These are phyloP conservation scores for Tricholaema leucomelas DNA, from an alignment of 2,113 vertebrate genomes.

Conservation along the genomic window DNA sequence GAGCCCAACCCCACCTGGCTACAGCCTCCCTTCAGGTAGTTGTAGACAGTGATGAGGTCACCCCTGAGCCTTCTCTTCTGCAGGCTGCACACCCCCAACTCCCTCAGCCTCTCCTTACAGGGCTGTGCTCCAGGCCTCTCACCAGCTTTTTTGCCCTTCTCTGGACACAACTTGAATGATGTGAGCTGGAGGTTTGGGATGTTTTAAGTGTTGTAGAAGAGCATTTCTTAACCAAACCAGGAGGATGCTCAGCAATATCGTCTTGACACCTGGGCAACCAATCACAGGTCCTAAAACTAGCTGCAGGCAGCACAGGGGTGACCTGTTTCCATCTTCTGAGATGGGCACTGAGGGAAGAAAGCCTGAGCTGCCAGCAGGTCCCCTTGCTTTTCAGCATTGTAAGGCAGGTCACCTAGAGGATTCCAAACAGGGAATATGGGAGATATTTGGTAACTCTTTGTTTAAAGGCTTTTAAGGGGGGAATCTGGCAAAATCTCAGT, in stretches of 20 bases:
- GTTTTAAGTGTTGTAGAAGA: neutral
- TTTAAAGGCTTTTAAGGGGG: neutral
- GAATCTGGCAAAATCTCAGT: neutral
- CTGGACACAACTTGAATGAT: no score
- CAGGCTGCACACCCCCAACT: no score
- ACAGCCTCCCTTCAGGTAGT: no score
- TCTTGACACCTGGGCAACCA: neutral
- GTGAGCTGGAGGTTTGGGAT: neutral
- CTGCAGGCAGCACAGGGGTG: neutral
- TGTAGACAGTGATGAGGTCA: no score
- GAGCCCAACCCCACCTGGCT: no score
- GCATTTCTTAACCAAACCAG: neutral
- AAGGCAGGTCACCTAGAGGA: neutral
- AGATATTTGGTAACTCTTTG: neutral
- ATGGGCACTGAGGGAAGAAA: neutral
- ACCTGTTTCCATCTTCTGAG: accelerated
- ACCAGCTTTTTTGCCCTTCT: no score
- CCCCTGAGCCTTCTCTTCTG: no score
- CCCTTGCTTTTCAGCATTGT: neutral
- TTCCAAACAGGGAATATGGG: neutral
- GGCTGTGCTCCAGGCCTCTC: no score
- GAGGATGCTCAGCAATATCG: neutral
- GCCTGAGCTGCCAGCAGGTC: neutral
- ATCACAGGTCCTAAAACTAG: neutral
- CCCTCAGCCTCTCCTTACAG: no score